Evolutionary conservation across 2,797 vertebrate genomes (phyloP), one percentile per base, ranked within the genome.

Genomic region (Pantherophis vulpinus): DNA sequence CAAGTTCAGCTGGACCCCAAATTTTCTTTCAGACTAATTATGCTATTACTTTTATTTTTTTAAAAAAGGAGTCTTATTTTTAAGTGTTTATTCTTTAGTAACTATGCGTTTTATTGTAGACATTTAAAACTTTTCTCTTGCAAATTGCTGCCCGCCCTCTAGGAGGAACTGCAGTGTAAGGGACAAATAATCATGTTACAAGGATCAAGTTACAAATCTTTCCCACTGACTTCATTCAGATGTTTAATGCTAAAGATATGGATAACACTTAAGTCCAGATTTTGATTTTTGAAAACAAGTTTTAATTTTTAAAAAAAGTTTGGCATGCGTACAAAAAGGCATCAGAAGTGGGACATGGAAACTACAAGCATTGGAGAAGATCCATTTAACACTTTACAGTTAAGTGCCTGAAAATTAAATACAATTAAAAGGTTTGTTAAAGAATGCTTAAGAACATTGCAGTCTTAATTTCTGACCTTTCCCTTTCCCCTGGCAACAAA

Each of bases 291-390:
- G 59, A 96, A 96, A 96, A 96, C 61, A 95, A 95, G 89, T 70
- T 95, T 96, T 97, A 94, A 96, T 96, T 70, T 94, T 96, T 90
- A 89, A 95, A 96, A 93, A 93, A 95, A 93, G 95, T 92, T 93
- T 93, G 91, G 87, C 96, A 93, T 10, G 89, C 2, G 70, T 96
- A 97, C 95, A 97, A 92, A 96, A 95, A 93, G 92, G 92, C 92
- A 94, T 92, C 88, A 94, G 92, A 94, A 96, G 95, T 59, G 94
- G 86, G 90, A 94, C 91, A 96, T 25, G 90, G 94, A 93, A 94
- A 95, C 51, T 89, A 95, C 87, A 93, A 93, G 87, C 86, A 93
- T 63, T 47, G 96, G 94, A 91, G 86, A 95, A 95, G 94, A 94
- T 4, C 61, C 70, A 91, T 89, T 93, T 89, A 91, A 93, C 90